These are phyloP conservation scores for Gymnodraco acuticeps DNA, from an alignment of 2,797 vertebrate genomes.

Conservation along the genomic window DNA sequence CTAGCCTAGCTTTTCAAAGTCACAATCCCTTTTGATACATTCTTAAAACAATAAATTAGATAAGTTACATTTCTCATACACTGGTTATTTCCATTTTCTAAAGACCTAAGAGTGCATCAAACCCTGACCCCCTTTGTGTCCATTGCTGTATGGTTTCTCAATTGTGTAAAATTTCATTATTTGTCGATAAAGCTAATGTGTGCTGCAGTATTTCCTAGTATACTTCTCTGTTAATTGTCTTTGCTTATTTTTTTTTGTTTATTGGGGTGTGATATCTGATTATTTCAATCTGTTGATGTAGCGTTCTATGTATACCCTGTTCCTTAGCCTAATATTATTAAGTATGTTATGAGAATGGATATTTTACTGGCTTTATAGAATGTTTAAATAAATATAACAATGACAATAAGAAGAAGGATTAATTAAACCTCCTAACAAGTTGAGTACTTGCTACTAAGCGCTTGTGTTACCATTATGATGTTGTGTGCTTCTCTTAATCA, in stretches of 20 bases:
- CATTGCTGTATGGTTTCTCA: constrained; percentile 92
- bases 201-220: constrained; percentile 95
- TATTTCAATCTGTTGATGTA: constrained; percentile 93
- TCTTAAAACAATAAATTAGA: constrained; percentile 45
- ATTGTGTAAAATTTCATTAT: constrained; percentile 93
- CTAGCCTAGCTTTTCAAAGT: constrained; percentile 4
- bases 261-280: constrained; percentile 85
- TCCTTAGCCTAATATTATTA: constrained; percentile 96
- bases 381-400: constrained; percentile 95
- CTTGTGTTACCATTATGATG: constrained; percentile 99
- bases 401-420: constrained; percentile 90
- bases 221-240: constrained; percentile 86
- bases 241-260: constrained; percentile 81
- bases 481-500: constrained; percentile 99
- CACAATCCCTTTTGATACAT: constrained; percentile 8
- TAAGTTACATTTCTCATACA: constrained; percentile 39
- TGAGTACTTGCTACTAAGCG: constrained; percentile 96
- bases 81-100: constrained; percentile 72
- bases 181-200: constrained; percentile 92
- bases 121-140: constrained; percentile 87
- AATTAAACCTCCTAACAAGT: constrained; percentile 95
- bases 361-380: constrained; percentile 99
- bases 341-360: constrained; percentile 99
- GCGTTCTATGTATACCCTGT: constrained; percentile 92
- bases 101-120: constrained; percentile 88